Evolutionary conservation across 2,113 vertebrate genomes (phyloP).

Genomic region (Pachypanchax playfairii): DNA sequence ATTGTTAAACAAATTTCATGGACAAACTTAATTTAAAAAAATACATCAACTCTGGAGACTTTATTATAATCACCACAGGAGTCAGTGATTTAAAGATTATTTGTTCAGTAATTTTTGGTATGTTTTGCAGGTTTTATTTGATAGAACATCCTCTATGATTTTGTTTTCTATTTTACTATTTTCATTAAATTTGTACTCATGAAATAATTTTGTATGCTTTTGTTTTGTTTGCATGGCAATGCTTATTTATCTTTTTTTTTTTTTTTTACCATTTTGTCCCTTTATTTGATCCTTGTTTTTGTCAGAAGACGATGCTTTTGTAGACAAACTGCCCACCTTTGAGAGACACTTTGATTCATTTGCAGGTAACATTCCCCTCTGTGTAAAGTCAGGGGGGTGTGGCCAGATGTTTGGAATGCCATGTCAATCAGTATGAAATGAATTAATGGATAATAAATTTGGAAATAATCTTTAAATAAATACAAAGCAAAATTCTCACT

Average conservation of each 20-base stretch:
- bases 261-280: constrained; percentile 63
- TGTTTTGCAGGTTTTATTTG: no score
- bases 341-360: constrained; percentile 87
- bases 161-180: background rate
- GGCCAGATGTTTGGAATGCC: background rate
- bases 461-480: background rate
- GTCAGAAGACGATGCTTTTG: constrained; percentile 91
- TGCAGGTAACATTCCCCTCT: constrained; percentile 79
- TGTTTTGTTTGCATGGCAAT: constrained; percentile 41
- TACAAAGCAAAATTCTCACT: background rate
- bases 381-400: background rate
- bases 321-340: constrained; percentile 91
- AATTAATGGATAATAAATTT: background rate
- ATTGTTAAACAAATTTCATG: background rate
- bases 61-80: no score
- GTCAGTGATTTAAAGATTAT: no score
- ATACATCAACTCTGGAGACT: no score
- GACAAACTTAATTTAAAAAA: no score
- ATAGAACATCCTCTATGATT: no score
- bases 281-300: constrained; percentile 75
- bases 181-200: constrained; percentile 10
- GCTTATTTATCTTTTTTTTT: constrained; percentile 30
- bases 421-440: background rate
- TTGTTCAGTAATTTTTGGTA: no score
- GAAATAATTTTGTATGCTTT: background rate